Evolutionary conservation across 2,797 vertebrate species (phyloP).

Genomic region (Benthosema pterotum): DNA sequence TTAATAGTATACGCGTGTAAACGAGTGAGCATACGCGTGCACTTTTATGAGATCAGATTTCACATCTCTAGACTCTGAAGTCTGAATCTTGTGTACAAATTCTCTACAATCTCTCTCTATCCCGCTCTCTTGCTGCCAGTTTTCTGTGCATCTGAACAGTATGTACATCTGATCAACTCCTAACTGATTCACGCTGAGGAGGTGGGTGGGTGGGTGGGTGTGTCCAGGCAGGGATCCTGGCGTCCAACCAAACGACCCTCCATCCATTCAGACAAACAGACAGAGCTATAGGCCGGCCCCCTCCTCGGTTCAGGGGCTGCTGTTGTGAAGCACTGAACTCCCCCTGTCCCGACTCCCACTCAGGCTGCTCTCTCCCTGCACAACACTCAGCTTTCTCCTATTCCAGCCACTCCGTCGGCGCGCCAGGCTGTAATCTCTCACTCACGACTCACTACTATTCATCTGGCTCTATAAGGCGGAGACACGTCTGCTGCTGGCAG

Average conservation of each 20-base stretch:
- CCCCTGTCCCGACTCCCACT: constrained; percentile 32
- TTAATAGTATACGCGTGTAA: too few relatives aligned
- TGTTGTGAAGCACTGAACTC: constrained; percentile 67
- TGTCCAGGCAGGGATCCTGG: constrained; percentile 71
- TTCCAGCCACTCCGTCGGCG: constrained; percentile 47
- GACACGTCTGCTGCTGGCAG: constrained; percentile 17
- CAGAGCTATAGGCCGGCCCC: constrained; percentile 7
- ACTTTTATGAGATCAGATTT: too few relatives aligned
- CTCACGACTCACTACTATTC: constrained; percentile 49
- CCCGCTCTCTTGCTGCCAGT: constrained; percentile 5
- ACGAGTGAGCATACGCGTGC: too few relatives aligned
- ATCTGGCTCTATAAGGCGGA: constrained; percentile 54
- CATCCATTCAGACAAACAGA: not conserved
- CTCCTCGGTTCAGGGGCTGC: constrained; percentile 51
- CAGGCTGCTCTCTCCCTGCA: constrained; percentile 42
- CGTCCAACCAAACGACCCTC: constrained; percentile 2
- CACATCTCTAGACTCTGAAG: too few relatives aligned
- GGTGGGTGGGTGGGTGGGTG: constrained; percentile 83
- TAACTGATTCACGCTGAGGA: constrained; percentile 59
- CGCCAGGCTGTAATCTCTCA: constrained; percentile 51
- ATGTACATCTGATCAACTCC: constrained; percentile 48
- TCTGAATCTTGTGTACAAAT: not conserved
- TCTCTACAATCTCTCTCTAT: constrained; percentile 2
- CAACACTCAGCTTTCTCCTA: constrained; percentile 27
- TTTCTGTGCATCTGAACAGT: constrained; percentile 26